Base-by-base conservation (phyloP, 1,140 invertebrate genomes). In the Pseudomyrmex gracilis region DNA sequence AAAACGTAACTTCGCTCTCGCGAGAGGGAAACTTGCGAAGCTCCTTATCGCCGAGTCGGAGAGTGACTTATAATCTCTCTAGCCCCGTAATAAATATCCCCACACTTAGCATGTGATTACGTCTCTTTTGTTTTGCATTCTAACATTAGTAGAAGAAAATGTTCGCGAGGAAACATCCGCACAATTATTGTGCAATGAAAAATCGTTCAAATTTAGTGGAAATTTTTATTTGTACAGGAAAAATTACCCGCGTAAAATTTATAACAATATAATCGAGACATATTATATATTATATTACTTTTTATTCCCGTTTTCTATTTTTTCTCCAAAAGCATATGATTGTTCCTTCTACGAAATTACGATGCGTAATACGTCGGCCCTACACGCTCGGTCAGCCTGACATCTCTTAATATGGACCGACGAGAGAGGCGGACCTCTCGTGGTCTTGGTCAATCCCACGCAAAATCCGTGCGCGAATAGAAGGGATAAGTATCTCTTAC, bases 391-490 rank as follows among this genome's bases (percentile, higher is more conserved):
- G n/a, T 45, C 20, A 17, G 51, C 47, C 73, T 49, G 45, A 70
- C 55, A 83, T 78, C 82, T 83, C 82, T 83, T 83, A 83, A 83
- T 83, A 83, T 83, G 82, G 82, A 78, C 22, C 24, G 82, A 53
- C 78, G 45, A 66, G 22, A 66, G 22, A 67, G 55, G 66, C 24
- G 55, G 34, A 60, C 64, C 20, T 53, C 47, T 53, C 34, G 53
- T 53, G 83, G 64, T 84, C 83, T 84, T 82, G 83, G 83, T 64
- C 76, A 84, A 82, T 53, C 83, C 83, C 83, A 84, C 83, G 83
- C 83, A 74, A 70, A 66, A 80, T 71, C 57, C 15, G 5, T 0
- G n/a, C 66, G 15, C n/a, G n/a, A n/a, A 84, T 71, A 84, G 76
- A 84, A 84, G 83, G 83, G 64, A 71, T 84, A 84, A 63, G 60